Percentiles rank a stretch among this genome's conserved stretches.
phyloP scores from a whole-genome alignment of 2,888 invertebrate genomes.

The Clepsis dumicolana region DNA sequence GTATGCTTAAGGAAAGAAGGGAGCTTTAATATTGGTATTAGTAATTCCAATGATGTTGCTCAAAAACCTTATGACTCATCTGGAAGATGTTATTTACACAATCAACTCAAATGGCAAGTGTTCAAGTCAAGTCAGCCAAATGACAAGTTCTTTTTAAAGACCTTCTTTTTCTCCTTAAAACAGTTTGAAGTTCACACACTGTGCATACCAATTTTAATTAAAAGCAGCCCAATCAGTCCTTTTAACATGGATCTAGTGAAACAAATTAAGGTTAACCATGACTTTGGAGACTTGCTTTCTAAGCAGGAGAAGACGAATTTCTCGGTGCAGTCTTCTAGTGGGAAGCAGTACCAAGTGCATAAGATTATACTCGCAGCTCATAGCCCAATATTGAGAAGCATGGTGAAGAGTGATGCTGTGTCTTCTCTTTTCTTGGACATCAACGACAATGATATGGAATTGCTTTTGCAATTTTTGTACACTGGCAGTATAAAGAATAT shows the following conservation, averaged over 20 bases:
- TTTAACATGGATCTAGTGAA: constrained; percentile 59
- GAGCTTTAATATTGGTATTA: constrained; percentile 61
- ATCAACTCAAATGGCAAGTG: constrained; percentile 52
- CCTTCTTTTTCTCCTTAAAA: constrained; percentile 59
- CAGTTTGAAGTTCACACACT: constrained; percentile 53
- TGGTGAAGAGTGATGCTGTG: constrained; percentile 54
- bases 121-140: constrained; percentile 59
- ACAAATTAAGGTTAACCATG: constrained; percentile 66
- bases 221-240: constrained; percentile 54
- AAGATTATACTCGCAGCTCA: constrained; percentile 70
- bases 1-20: constrained; percentile 64
- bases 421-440: constrained; percentile 60
- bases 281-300: constrained; percentile 56
- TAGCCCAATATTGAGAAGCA: constrained; percentile 63
- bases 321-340: constrained; percentile 58
- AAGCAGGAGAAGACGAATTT: constrained; percentile 67
- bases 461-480: constrained; percentile 71
- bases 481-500: constrained; percentile 67
- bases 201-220: constrained; percentile 65
- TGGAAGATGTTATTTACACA: constrained; percentile 48
- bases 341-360: constrained; percentile 64
- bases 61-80: constrained; percentile 41
- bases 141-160: constrained; percentile 65
- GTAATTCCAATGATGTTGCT: constrained; percentile 53
- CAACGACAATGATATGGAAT: constrained; percentile 64